Conservation (phyloP, 2,113 vertebrate genomes). For the Limnothrissa miodon region DNA sequence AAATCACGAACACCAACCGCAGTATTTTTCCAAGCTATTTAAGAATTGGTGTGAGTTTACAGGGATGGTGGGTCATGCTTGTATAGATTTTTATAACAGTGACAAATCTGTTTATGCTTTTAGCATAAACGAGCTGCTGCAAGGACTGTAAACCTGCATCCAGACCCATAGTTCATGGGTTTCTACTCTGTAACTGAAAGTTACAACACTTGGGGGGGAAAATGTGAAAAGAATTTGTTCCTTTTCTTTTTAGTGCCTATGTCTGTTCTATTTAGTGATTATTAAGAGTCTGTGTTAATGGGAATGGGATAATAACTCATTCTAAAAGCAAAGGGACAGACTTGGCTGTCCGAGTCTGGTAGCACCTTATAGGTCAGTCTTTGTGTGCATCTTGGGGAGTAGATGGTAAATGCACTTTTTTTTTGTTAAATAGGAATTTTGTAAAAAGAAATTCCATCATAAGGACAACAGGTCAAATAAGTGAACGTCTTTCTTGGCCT, state of each 20-base stretch:
- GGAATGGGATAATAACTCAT: neutral
- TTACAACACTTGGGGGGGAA: slow-evolving; percentile 38
- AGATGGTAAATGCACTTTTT: neutral
- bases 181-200: slow-evolving; percentile 51
- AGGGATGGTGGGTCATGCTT: slow-evolving; percentile 58
- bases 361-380: neutral
- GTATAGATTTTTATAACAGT: slow-evolving; percentile 61
- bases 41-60: slow-evolving; percentile 59
- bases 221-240: slow-evolving; percentile 52
- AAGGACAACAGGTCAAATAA: neutral
- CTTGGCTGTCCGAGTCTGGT: neutral
- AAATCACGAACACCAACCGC: slow-evolving; percentile 33
- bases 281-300: neutral
- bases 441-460: too few relatives aligned
- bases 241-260: slow-evolving; percentile 53
- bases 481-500: neutral
- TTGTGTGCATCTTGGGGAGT: neutral
- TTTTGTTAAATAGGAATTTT: neutral
- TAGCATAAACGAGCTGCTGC: slow-evolving; percentile 59
- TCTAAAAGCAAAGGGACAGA: neutral
- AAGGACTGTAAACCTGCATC: slow-evolving; percentile 59
- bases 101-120: slow-evolving; percentile 60
- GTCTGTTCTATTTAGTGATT: slow-evolving; percentile 32
- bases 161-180: slow-evolving; percentile 59
- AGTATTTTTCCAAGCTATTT: slow-evolving; percentile 52